Conservation (phyloP, 2,888 invertebrate genomes). For the Andrena minutula region DNA sequence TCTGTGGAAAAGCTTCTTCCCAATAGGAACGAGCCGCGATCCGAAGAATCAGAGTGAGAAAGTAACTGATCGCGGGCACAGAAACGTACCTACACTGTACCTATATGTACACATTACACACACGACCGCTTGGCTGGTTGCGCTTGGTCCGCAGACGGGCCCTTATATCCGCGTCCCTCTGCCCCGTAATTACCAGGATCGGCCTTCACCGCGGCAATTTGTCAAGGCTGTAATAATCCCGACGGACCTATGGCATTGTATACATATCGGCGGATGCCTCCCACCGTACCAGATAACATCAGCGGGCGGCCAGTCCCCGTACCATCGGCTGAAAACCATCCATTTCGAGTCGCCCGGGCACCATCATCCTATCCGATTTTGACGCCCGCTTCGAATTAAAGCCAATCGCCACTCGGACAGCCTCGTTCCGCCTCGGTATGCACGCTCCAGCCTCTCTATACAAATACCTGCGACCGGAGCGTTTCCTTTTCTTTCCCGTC, state of each 20-base stretch:
- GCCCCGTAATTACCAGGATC: constrained; percentile 83
- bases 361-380: constrained; percentile 74
- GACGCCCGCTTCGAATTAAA: constrained; percentile 77
- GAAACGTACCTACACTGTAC: constrained; percentile 11
- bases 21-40: constrained; percentile 33
- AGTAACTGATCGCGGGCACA: constrained; percentile 25
- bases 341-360: constrained; percentile 72
- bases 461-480: constrained; percentile 31
- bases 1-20: constrained; percentile 42
- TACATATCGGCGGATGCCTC: constrained; percentile 82
- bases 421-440: constrained; percentile 23
- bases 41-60: constrained; percentile 43
- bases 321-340: constrained; percentile 73
- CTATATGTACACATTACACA: too few relatives aligned
- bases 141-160: constrained; percentile 29
- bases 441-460: constrained; percentile 4
- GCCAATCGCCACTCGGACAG: constrained; percentile 68
- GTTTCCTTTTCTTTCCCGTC: constrained; percentile 9
- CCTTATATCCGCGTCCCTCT: constrained; percentile 72
- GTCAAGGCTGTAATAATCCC: constrained; percentile 84
- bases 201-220: constrained; percentile 84
- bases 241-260: constrained; percentile 79
- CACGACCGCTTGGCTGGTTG: neutral
- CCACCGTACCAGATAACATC: constrained; percentile 81
- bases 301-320: constrained; percentile 36